Evolutionary conservation across 2,797 vertebrate species (phyloP), one percentile per base, ranked within the genome.

Genomic region (Cossypha niveicapilla): DNA sequence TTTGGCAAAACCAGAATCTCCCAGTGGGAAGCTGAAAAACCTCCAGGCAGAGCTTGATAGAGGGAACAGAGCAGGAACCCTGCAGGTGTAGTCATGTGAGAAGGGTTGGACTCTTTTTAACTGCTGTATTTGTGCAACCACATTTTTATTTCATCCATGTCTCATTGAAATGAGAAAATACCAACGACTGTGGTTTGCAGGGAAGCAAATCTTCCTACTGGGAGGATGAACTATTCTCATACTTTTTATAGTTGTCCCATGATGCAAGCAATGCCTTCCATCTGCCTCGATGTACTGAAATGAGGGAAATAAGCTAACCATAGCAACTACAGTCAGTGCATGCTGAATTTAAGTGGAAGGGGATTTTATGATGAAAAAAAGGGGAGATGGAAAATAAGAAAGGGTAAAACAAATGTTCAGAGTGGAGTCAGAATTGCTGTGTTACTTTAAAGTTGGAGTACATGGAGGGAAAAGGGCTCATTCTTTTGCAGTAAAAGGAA

Each of bases 141-240:
- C 12, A 34, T 42, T 73, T 68, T 74, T 50, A 47, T 57, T 92
- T 48, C 21, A 24, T 53, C 51, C 24, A 0, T 88, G 56, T 53
- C 41, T 73, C 53, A 62, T 8, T 83, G 54, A 83, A 83, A 78
- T 80, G n/a, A 92, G 79, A 88, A 88, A 77, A 74, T 61, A 57
- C n/a, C 72, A 80, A 8, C 4, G 15, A 47, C 65, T 82, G 5
- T 5, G 4, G 65, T 74, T 91, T 82, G 48, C 60, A 73, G 71
- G 72, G 81, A 92, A 82, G 48, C 63, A 71, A 82, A 63, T 83
- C 57, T 91, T 94, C 57, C 61, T 93, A 25, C 53, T 92, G 87
- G 61, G 82, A 88, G 50, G 83, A 57, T 68, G 68, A 89, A 83
- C 72, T 90, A 32, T 77, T 88, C 68, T 95, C 17, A 9, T 74